Base-by-base conservation (phyloP, 1,140 invertebrate genomes). In the Melitaea cinxia region DNA sequence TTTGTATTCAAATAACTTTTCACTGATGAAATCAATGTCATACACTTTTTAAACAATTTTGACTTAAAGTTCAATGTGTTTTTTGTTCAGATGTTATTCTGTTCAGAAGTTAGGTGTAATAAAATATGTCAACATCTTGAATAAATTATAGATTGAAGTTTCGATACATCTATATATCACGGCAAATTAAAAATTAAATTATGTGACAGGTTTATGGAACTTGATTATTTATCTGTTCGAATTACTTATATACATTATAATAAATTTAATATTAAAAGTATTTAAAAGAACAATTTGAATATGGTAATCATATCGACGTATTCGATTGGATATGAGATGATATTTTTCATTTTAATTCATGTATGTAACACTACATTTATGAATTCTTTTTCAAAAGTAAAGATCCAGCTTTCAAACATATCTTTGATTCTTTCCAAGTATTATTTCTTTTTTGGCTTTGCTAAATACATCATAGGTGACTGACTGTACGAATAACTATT, bases 201-300 rank as follows among this genome's bases (percentile, higher is more conserved):
- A 47, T 10, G 10, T 23, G 10, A 24, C 42, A n/a, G 19, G 2
- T 23, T 21, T 6, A 19, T 47, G 10, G 21, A 39, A 39, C 1
- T 17, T n/a, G 37, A 47, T 19, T 21, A 45, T 3, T 45, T 21
- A 23, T 23, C 9, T 9, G 19, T 45, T 19, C 39, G 17, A 6
- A 47, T 47, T 23, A 47, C n/a, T 47, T 47, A 47, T 47, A 10
- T 23, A 45, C 39, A 9, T 24, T n/a, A 47, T 21, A 39, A 39
- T 47, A 12, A n/a, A 42, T 3, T 37, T 37, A 33, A 39, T 15
- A 10, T 47, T 21, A 4, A 23, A 21, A 4, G 0, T 21, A 21
- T 23, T 21, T 47, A 15, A 15, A 14, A 39, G 42, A 10, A 23
- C 1, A 47, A 12, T 47, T 23, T 47, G 21, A 47, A 47, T 47